Conservation (phyloP, 2,888 invertebrate genomes). For the Diploptera punctata region DNA sequence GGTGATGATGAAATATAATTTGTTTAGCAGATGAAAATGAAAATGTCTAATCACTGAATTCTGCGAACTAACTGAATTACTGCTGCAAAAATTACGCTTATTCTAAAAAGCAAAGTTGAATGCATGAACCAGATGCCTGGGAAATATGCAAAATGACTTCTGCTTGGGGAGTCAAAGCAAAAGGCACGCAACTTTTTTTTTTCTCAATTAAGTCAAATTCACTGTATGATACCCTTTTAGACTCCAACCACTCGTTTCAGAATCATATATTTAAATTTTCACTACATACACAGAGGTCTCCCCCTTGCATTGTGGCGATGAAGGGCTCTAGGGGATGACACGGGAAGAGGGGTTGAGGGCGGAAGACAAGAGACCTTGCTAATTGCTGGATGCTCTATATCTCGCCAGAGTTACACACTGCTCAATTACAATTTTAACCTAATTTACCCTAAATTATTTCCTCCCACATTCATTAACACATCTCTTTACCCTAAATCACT, state of each 20-base stretch:
- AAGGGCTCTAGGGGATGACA: not conserved
- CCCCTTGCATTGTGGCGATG: not conserved
- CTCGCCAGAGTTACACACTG: no score
- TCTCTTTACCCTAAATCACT: no score
- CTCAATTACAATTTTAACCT: no score
- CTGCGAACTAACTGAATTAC: no score
- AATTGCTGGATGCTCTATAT: conserved; percentile 18
- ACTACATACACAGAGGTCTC: not conserved
- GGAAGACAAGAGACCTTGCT: conserved; percentile 17
- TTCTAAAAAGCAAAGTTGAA: not conserved
- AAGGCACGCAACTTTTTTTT: not conserved
- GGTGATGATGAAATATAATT: no score
- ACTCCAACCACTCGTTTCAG: not conserved
- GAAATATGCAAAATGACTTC: not conserved
- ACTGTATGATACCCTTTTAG: not conserved
- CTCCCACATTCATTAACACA: no score
- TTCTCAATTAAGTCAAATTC: not conserved
- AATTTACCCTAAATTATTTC: no score
- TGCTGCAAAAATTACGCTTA: not conserved
- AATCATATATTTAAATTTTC: conserved; percentile 17
- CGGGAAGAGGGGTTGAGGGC: not conserved
- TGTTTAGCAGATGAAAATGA: no score
- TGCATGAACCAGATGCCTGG: not conserved
- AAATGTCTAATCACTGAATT: no score
- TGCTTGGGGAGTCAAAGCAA: not conserved